Evolutionary conservation across 2,797 vertebrate genomes (phyloP), one percentile per base, ranked within the genome.

Genomic region (Melanotaenia pygmaea): DNA sequence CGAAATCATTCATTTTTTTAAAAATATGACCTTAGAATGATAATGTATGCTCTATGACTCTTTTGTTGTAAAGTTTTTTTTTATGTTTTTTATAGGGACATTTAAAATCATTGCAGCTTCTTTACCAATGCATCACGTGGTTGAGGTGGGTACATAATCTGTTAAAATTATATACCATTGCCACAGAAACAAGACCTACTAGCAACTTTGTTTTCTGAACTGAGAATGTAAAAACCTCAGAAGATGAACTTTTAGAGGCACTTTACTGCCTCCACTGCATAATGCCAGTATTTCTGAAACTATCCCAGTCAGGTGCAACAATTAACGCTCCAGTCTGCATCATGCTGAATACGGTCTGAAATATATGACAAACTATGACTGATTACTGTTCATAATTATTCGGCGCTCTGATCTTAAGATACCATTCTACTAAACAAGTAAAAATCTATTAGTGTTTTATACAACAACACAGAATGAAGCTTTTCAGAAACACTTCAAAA

Each of bases 401-500:
- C 5, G 57, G 22, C 34, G 1, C 1, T 66, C 35, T 64, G 20
- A 45, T 68, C 26, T 38, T 24, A 45, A 43, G 14, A 18, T 22
- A 2, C 7, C 18, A 12, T 12, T 18, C 59, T 35, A 34, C 38
- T 47, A 24, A 69, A 64, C 11, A 65, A 30, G 40, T 6, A 24
- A 68, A 8, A 76, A 66, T 68, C 13, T 37, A 0, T 67, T 35
- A 59, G 54, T 53, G n/a, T 63, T 74, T 22, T 64, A 35, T 28
- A 4, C 20, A 47, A 37, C 30, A 28, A 30, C n/a, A 64, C 50
- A 75, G 59, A 56, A 38, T 72, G 70, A 79, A 72, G 56, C 73
- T 62, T 62, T 18, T 53, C 8, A 1, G 38, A 38, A 53, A 68
- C 18, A 62, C 59, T 40, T 14, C 11, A 53, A 24, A 24, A 51